Base-by-base conservation (phyloP, 37 sponge, comb jelly and placozoan species). In the Diacarnus erythraeanus region DNA sequence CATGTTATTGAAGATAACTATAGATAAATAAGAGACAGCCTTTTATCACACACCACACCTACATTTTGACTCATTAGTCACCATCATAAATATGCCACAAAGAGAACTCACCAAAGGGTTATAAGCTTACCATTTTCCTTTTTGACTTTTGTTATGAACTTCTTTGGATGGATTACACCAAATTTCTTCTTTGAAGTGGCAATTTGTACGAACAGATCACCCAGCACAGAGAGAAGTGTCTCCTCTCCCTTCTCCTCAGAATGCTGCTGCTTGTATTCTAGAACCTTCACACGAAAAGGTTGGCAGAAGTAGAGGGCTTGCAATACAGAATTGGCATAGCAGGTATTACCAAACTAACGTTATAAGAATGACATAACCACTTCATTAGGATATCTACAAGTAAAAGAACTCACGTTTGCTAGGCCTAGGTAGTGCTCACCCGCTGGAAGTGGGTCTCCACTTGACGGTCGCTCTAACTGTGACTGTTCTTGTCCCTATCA, bases 241-340 rank as follows among this genome's bases (percentile, higher is more conserved):
- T 97, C 94, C 23, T 56, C 69, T 25, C 58, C 77, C 12, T 26
- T 58, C 8, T 34, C 65, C 51, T 58, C 43, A 34, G 54, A 44
- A 2, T 2, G 0, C 44, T 59, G 34, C 31, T 40, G 54, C 20
- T 73, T 56, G 76, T 87, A 85, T 39, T 38, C 59, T 1, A 93
- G 72, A 0, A 98, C 96, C 42, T 89, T 73, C 57, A 93, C 86
- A 22, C 96, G 77, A 77, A 98, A 98, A 5, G 98, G 98, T 25
- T 65, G 71, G 74, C 98, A 98, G 88, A 81, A 94, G 84, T 89
- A 98, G 40, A 98, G 90, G 18, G 96, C 92, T 72, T 98, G 99
- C 0, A 98, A 31, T 36, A 98, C 96, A 18, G 99, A 98, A 83
- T 98, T 98, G 38, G 87, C 92, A 79, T 98, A 98, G 84, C 99